Evolutionary conservation across 2,797 vertebrate species (phyloP).

Genomic region (Hydrolagus colliei): DNA sequence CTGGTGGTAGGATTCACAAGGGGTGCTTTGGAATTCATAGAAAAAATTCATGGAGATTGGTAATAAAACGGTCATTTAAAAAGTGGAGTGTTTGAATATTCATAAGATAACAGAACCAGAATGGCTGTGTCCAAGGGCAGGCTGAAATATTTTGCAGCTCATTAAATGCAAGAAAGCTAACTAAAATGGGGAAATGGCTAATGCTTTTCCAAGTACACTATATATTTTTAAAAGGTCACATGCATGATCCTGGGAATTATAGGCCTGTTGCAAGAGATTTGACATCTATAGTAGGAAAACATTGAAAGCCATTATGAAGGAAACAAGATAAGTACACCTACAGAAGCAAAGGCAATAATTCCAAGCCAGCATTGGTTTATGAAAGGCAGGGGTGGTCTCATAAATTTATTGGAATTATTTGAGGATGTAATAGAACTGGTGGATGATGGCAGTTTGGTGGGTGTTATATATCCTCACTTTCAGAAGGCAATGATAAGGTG

Average conservation of each 20-base stretch:
- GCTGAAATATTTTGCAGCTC: not conserved
- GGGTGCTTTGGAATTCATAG: not conserved
- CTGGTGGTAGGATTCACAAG: no score
- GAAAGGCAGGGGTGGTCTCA: not conserved
- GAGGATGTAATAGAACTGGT: not conserved
- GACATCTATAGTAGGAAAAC: not conserved
- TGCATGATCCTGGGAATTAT: constrained; percentile 1
- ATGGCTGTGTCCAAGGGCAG: not conserved
- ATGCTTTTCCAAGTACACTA: no score
- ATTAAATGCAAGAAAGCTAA: not conserved
- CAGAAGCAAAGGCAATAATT: not conserved
- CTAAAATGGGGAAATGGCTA: not conserved
- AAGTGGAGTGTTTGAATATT: not conserved
- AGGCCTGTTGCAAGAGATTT: not conserved
- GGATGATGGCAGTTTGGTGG: not conserved
- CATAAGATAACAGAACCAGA: not conserved
- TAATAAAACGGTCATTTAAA: constrained; percentile 3
- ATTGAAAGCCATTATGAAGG: not conserved
- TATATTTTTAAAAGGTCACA: not conserved
- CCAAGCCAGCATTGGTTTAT: not conserved
- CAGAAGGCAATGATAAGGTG: constrained; percentile 10
- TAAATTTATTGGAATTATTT: not conserved
- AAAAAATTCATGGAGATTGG: not conserved
- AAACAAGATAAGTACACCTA: not conserved
- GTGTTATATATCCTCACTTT: constrained; percentile 3